A percentile compares a stretch with the other conserved stretches of the same genome.
These are phyloP conservation scores for Heliconius erato DNA, from an alignment of 2,888 invertebrate species.

Conservation along the genomic window DNA sequence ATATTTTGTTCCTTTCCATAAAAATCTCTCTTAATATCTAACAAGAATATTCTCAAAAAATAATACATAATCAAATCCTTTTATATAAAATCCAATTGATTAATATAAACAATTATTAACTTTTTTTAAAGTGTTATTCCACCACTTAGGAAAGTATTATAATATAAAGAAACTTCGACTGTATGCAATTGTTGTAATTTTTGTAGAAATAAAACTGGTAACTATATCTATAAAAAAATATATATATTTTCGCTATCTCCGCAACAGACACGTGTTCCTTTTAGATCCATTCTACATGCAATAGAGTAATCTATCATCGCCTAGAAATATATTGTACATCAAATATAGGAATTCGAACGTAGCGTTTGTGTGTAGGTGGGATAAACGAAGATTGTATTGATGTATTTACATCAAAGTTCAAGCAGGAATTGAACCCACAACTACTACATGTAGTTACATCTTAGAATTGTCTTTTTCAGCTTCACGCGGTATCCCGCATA, in stretches of 20 bases:
- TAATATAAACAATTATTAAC: too few relatives aligned
- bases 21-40: too few relatives aligned
- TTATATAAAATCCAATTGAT: too few relatives aligned
- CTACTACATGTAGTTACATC: too few relatives aligned
- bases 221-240: background rate
- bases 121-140: too few relatives aligned
- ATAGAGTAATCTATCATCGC: slow-evolving; percentile 7
- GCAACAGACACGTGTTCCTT: background rate
- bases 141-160: too few relatives aligned
- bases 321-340: background rate
- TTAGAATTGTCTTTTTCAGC: too few relatives aligned
- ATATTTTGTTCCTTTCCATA: too few relatives aligned
- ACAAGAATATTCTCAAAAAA: too few relatives aligned
- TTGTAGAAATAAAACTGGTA: background rate
- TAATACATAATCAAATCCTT: too few relatives aligned
- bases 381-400: background rate
- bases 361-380: background rate
- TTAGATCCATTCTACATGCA: background rate
- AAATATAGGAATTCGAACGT: background rate
- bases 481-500: too few relatives aligned
- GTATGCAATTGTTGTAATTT: background rate
- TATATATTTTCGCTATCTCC: slow-evolving; percentile 1
- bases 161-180: background rate
- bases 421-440: too few relatives aligned
- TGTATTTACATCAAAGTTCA: background rate